These are phyloP conservation scores for Gouania willdenowi DNA, from an alignment of 2,797 vertebrate genomes.

Conservation along the genomic window DNA sequence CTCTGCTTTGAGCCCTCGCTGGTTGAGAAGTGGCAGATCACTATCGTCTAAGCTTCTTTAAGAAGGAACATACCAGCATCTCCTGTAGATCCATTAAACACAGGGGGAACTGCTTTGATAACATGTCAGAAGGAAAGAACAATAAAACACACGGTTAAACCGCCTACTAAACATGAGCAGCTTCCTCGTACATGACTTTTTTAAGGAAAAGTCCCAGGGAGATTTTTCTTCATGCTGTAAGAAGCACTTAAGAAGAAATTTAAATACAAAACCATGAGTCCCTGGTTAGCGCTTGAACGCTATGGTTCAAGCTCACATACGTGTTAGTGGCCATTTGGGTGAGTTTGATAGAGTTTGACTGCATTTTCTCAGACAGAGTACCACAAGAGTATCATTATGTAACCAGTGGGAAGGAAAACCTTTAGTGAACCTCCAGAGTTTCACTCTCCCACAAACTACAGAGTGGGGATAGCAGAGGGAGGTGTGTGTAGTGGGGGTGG, in stretches of 20 bases:
- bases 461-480: constrained; percentile 27
- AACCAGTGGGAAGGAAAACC: constrained; percentile 73
- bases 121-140: constrained; percentile 33
- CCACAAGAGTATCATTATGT: constrained; percentile 74
- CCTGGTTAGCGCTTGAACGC: constrained; percentile 45
- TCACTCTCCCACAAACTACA: constrained; percentile 66
- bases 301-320: constrained; percentile 62
- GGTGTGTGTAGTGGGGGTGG: too few species aligned
- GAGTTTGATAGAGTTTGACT: constrained; percentile 55
- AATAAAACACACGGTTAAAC: constrained; percentile 42
- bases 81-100: constrained; percentile 43
- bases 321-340: constrained; percentile 69
- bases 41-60: constrained; percentile 57
- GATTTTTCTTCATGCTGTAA: too few species aligned
- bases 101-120: constrained; percentile 51
- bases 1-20: constrained; percentile 51
- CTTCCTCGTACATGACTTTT: constrained; percentile 14
- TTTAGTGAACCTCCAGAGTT: constrained; percentile 58
- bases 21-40: constrained; percentile 66
- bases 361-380: constrained; percentile 73
- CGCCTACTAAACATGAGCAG: constrained; percentile 32
- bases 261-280: too few species aligned
- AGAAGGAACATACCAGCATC: constrained; percentile 62
- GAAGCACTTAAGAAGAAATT: too few species aligned
- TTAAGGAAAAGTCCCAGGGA: too few species aligned